These are phyloP conservation scores for Lumbricus terrestris DNA, from an alignment of 2,888 invertebrate species.

Conservation along the genomic window DNA sequence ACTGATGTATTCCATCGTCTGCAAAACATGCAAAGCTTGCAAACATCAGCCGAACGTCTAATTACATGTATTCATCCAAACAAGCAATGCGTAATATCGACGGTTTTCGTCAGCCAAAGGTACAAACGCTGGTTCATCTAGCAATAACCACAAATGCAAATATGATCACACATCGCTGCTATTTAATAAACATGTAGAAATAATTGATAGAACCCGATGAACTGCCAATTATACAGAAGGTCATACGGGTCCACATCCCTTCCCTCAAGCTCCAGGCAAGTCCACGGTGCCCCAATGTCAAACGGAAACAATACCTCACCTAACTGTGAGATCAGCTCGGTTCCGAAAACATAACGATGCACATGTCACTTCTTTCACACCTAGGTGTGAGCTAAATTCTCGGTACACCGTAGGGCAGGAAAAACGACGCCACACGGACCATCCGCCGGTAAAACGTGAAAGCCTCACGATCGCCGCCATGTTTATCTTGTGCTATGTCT, in stretches of 20 bases:
- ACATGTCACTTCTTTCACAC: background rate
- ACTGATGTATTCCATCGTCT: background rate
- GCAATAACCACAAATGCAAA: background rate
- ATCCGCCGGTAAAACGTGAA: background rate
- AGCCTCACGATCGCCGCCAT: background rate
- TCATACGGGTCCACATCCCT: background rate
- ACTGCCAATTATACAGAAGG: background rate
- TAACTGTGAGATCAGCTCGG: background rate
- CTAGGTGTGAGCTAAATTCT: background rate
- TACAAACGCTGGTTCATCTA: no score
- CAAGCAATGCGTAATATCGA: background rate
- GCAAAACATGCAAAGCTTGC: background rate
- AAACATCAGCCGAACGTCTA: background rate
- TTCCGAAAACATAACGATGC: background rate
- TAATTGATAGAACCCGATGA: background rate
- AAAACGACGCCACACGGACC: background rate
- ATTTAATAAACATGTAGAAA: background rate
- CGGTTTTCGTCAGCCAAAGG: background rate
- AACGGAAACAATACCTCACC: background rate
- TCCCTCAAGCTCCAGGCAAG: background rate
- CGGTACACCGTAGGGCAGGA: background rate
- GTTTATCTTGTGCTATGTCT: background rate
- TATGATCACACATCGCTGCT: background rate
- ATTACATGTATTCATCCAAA: background rate
- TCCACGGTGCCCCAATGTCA: background rate